A percentile compares a stretch with the other conserved stretches of the same genome.
phyloP scores from a whole-genome alignment of 1,140 invertebrate genomes.

The Steinernema feltiae region DNA sequence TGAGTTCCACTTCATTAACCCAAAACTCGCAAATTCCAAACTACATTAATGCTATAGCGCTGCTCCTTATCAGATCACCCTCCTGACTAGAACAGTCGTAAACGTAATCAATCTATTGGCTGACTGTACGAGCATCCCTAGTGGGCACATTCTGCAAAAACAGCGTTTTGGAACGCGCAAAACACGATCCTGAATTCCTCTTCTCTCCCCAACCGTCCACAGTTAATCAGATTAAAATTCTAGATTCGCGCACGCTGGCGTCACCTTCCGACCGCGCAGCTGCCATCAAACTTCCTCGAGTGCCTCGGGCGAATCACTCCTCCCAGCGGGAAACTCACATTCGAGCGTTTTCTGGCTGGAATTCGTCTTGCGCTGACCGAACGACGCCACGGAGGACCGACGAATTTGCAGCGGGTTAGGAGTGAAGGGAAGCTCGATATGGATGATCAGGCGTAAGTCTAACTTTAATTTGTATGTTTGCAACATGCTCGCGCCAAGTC shows the following conservation, averaged over 20 bases:
- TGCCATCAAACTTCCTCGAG: conserved; percentile 56
- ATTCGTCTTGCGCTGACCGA: conserved; percentile 57
- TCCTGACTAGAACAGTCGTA: too few species aligned
- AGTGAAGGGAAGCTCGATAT: conserved; percentile 39
- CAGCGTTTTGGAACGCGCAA: too few species aligned
- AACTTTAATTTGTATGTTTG: too few species aligned
- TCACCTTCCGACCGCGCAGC: conserved; percentile 31
- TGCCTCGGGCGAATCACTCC: conserved; percentile 59
- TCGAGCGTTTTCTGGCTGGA: conserved; percentile 59
- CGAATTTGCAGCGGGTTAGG: conserved; percentile 29
- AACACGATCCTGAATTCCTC: background rate
- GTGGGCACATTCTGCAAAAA: too few species aligned
- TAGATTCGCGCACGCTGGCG: conserved; percentile 35
- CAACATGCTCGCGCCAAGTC: too few species aligned
- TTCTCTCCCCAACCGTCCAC: background rate
- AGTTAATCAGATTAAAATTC: conserved; percentile 1
- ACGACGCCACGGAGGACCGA: conserved; percentile 4
- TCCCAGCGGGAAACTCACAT: conserved; percentile 58
- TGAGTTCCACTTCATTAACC: too few species aligned
- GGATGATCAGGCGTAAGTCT: conserved; percentile 13
- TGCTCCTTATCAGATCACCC: too few species aligned
- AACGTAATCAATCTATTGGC: too few species aligned
- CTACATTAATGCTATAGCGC: too few species aligned
- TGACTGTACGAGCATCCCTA: too few species aligned
- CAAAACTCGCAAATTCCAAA: too few species aligned